Conservation (phyloP, 2,113 vertebrate species). For the Canis aureus region DNA sequence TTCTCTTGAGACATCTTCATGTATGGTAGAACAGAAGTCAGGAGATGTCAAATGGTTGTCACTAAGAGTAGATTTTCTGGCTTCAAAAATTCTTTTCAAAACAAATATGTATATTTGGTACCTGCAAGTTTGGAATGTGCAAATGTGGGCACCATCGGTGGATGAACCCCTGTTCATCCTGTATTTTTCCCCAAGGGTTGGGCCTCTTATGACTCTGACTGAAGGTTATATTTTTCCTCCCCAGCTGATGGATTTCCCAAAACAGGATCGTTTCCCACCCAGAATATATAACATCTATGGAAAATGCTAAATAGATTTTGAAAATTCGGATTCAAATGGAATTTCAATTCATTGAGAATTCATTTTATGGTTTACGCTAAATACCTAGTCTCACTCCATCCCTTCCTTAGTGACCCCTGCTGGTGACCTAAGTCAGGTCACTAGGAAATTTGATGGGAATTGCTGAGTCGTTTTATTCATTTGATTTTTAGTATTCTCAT, state of each 20-base stretch:
- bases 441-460: background rate
- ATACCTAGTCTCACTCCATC: background rate
- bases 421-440: background rate
- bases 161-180: background rate
- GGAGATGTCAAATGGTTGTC: background rate
- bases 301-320: background rate
- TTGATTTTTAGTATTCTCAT: conserved; percentile 11
- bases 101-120: conserved; percentile 66
- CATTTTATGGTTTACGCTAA: background rate
- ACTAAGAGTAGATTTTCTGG: conserved; percentile 65
- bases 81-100: conserved; percentile 48
- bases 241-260: conserved; percentile 39
- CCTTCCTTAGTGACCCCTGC: background rate
- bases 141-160: conserved; percentile 72
- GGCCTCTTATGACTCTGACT: conserved; percentile 26
- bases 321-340: background rate
- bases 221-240: conserved; percentile 31
- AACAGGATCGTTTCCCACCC: background rate
- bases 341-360: background rate
- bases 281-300: background rate
- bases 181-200: background rate
- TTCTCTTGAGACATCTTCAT: conserved; percentile 37
- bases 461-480: background rate
- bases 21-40: background rate
- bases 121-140: conserved; percentile 65